Conservation (phyloP, 2,888 invertebrate genomes). For the Chrysomela aeneicollis region DNA sequence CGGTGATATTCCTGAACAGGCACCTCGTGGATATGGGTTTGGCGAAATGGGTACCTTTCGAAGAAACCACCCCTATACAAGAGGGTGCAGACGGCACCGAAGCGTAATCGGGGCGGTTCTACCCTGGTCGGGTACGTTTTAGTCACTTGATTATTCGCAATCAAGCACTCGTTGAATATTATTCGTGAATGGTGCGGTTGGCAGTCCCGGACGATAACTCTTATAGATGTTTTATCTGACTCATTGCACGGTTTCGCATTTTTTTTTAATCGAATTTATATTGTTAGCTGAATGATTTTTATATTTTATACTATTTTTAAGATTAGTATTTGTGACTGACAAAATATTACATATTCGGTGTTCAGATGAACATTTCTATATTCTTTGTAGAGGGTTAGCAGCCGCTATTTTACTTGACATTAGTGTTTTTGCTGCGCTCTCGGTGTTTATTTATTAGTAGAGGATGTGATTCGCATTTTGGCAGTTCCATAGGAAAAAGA, state of each 20-base stretch:
- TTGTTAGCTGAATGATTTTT: conserved; percentile 38
- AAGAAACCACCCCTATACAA: conserved; percentile 28
- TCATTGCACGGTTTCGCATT: conserved; percentile 25
- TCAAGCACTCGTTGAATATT: conserved; percentile 46
- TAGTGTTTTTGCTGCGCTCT: no score
- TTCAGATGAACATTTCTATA: no score
- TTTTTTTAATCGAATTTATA: conserved; percentile 36
- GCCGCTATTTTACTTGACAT: no score
- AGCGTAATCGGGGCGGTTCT: conserved; percentile 29
- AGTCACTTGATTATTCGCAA: conserved; percentile 47
- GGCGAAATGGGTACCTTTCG: conserved; percentile 73
- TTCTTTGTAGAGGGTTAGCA: no score
- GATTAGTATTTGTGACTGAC: conserved; percentile 36
- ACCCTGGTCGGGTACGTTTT: conserved; percentile 34
- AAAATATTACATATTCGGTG: no score
- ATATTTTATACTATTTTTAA: conserved; percentile 37
- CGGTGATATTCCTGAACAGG: conserved; percentile 86
- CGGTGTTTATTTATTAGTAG: no score
- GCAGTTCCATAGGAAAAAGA: no score
- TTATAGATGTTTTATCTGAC: conserved; percentile 33
- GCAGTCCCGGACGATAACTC: conserved; percentile 30
- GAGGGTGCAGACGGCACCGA: conserved; percentile 39
- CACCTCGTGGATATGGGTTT: conserved; percentile 85
- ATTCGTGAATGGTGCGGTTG: conserved; percentile 37
- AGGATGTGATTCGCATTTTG: no score